Evolutionary conservation across 2,113 vertebrate genomes (phyloP).

Genomic region (Rhynchomys soricoides): DNA sequence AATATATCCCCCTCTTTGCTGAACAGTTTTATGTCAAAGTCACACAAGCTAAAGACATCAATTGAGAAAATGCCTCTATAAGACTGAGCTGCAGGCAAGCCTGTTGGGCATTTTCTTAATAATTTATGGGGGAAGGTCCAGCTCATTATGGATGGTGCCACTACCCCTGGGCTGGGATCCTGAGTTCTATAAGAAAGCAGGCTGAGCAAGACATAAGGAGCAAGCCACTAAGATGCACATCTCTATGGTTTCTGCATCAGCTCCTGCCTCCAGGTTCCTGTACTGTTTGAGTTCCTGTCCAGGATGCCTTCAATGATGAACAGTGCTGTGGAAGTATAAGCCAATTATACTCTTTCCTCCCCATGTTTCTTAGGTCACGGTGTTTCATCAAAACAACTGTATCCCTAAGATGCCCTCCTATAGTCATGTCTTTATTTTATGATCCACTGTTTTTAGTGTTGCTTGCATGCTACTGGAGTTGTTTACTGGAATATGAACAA

Average conservation of each 20-base stretch:
- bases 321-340: not conserved
- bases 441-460: not conserved
- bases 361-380: not conserved
- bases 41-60: not conserved
- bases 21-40: not conserved
- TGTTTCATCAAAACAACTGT: not conserved
- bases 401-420: not conserved
- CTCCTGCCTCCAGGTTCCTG: not conserved
- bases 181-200: not conserved
- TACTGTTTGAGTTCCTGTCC: not conserved
- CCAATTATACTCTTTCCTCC: not conserved
- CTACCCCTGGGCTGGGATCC: too few species aligned
- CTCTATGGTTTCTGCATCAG: not conserved
- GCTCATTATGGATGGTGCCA: not conserved
- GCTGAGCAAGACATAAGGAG: not conserved
- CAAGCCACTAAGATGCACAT: not conserved
- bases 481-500: not conserved
- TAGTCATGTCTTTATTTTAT: not conserved
- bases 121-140: not conserved
- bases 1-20: not conserved
- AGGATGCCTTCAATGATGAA: not conserved
- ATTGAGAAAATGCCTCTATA: not conserved
- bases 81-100: not conserved
- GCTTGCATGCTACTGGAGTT: not conserved
- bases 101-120: not conserved